Evolutionary conservation across 2,797 vertebrate species (phyloP).

Genomic region (Loriculus beryllinus): DNA sequence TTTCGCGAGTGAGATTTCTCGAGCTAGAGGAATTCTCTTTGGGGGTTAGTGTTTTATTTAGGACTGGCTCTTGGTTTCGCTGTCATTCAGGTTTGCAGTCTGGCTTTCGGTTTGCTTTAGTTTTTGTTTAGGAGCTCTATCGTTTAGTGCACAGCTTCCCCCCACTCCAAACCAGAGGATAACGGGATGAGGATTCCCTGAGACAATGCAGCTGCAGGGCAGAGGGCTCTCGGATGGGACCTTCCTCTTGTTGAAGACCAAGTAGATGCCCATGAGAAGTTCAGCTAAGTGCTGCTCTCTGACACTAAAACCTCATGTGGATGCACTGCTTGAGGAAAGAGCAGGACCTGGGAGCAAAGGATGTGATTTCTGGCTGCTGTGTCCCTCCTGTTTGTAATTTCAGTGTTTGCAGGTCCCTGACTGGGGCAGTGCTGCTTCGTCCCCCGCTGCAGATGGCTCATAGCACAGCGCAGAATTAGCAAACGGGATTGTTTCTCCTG

Average conservation of each 20-base stretch:
- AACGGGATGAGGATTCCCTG: not conserved
- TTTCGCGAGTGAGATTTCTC: rapidly evolving
- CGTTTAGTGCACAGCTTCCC: rapidly evolving
- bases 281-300: not conserved
- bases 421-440: not conserved
- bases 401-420: not conserved
- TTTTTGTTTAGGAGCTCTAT: rapidly evolving
- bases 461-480: not conserved
- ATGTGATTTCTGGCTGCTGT: not conserved
- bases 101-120: not conserved
- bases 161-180: rapidly evolving
- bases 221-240: not conserved
- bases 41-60: rapidly evolving
- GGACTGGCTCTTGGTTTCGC: rapidly evolving
- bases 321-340: not conserved
- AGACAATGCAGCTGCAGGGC: rapidly evolving
- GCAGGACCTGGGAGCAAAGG: not conserved
- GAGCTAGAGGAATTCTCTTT: not conserved
- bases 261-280: not conserved
- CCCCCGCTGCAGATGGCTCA: not conserved
- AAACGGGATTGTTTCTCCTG: rapidly evolving
- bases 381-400: not conserved
- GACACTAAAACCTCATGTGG: rapidly evolving
- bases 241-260: rapidly evolving
- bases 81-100: not conserved